Evolutionary conservation across 1,140 invertebrate species (phyloP), one percentile per base, ranked within the genome.

Genomic region (Heliconius hermathena): DNA sequence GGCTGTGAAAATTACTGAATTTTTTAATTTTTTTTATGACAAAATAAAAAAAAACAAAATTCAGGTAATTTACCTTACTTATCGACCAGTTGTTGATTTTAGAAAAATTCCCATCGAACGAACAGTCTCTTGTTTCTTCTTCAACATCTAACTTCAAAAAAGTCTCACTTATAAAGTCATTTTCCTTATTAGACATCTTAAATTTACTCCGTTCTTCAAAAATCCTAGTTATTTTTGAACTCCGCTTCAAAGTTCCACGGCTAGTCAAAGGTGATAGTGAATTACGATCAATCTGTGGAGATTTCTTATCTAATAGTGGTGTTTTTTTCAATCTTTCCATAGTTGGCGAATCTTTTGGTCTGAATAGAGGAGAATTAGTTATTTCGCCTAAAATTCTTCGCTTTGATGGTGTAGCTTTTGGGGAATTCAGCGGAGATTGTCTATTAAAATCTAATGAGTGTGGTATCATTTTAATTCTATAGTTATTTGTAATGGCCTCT

Each of bases 181-280:
- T 93, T 81, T 94, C 89, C 57, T 91, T 91, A 76, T 92, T 90
- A 1, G 86, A 82, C 88, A 91, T 91, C 72, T 89, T 93, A 75
- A 92, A 94, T 41, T 79, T 88, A 1, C 85, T 87, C 38, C 93
- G 76, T 18, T 94, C 93, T 79, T 94, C 90, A 66, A 91, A 90
- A 54, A 94, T 88, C 74, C 82, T 86, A 2, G 86, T 82, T 16
- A 94, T 89, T 54, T 90, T 91, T 8, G 85, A 86, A 70, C 73
- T 85, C 54, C 83, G 76, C 54, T 90, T 89, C 4, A 41, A 54
- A 71, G 36, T 74, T 11, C 74, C 73, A 1, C 80, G 57, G 36
- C 78, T 86, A 2, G 79, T 84, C 29, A 85, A 41, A 16, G 82
- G 82, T 54, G 84, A 84, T 36, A 78, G 26, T 52, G 75, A 76